Evolutionary conservation across 2,113 vertebrate genomes (phyloP).

Genomic region (Acrocephalus arundinaceus): DNA sequence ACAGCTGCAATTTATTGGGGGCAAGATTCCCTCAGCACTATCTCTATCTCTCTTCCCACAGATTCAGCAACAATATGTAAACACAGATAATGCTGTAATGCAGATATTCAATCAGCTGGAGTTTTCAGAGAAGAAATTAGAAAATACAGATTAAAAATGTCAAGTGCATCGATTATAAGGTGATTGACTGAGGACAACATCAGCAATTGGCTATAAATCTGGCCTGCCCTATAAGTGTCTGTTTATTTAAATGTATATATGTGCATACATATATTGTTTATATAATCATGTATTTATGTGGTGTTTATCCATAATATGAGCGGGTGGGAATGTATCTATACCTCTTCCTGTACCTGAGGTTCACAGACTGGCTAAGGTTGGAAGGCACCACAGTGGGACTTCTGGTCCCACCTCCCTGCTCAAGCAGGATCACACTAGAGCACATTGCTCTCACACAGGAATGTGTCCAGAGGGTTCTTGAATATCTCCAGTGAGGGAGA

Average conservation of each 20-base stretch:
- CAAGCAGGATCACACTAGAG: background rate
- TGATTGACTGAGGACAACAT: background rate
- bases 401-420: background rate
- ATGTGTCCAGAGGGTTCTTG: background rate
- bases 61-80: background rate
- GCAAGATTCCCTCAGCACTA: background rate
- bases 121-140: background rate
- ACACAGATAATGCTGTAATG: background rate
- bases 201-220: background rate
- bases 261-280: background rate
- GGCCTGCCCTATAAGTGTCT: background rate
- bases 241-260: background rate
- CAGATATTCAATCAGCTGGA: background rate
- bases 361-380: background rate
- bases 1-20: background rate
- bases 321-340: background rate
- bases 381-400: background rate
- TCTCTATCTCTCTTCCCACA: background rate
- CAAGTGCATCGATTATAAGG: background rate
- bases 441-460: background rate
- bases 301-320: background rate
- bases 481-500: background rate
- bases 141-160: background rate
- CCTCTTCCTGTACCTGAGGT: background rate
- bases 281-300: background rate